Evolutionary conservation across 2,888 invertebrate species (phyloP).

Genomic region (Sinodicranocentrus sp.): DNA sequence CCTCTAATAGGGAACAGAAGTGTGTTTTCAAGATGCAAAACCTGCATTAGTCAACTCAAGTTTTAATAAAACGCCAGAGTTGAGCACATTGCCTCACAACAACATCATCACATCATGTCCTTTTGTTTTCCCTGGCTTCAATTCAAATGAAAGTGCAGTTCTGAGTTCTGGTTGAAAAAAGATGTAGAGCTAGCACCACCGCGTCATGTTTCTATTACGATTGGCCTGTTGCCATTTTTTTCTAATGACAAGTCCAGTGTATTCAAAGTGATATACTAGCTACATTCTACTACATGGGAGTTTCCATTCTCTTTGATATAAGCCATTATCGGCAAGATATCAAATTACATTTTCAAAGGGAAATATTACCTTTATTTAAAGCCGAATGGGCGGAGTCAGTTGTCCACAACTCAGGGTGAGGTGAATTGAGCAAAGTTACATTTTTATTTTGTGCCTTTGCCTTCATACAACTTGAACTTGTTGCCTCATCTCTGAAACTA

Average conservation of each 20-base stretch:
- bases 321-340: constrained; percentile 21
- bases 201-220: no score
- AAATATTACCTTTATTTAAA: constrained; percentile 15
- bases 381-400: constrained; percentile 50
- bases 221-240: constrained; percentile 23
- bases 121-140: no score
- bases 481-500: no score
- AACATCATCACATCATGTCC: no score
- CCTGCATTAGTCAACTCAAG: no score
- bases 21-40: no score
- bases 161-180: background rate
- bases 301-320: constrained; percentile 5
- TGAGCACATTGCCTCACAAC: no score
- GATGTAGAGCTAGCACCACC: background rate
- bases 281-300: background rate
- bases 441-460: no score
- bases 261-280: background rate
- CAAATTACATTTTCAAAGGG: constrained; percentile 24
- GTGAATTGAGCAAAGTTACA: no score
- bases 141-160: constrained; percentile 10
- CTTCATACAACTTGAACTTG: no score
- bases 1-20: no score
- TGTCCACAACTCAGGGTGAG: constrained; percentile 40
- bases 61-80: no score
- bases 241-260: constrained; percentile 18